Conservation (phyloP, 2,797 vertebrate species). For the Sebastes iracundus region DNA sequence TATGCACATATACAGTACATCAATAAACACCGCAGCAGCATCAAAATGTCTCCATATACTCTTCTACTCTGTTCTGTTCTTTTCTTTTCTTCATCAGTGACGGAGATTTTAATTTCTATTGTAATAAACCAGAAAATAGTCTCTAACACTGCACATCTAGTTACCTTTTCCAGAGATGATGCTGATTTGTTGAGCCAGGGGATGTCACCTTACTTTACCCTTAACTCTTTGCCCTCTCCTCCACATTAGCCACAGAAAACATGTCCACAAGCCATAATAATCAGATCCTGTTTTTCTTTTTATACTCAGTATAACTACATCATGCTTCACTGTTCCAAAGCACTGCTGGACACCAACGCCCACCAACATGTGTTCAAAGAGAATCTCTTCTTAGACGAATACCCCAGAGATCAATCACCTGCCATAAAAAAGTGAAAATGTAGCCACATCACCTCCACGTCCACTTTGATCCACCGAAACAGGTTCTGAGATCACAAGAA, state of each 20-base stretch:
- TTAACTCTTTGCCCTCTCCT: background rate
- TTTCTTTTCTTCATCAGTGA: too few species aligned
- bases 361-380: conserved; percentile 48
- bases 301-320: conserved; percentile 29
- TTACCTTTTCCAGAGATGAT: background rate
- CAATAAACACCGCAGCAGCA: too few species aligned
- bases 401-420: conserved; percentile 39
- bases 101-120: too few species aligned
- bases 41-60: too few species aligned
- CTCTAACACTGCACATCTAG: background rate
- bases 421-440: conserved; percentile 10
- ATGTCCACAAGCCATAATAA: background rate
- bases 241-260: conserved; percentile 3
- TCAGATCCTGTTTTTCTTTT: conserved; percentile 20
- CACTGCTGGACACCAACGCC: conserved; percentile 37
- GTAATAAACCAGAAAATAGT: background rate
- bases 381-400: conserved; percentile 7
- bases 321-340: conserved; percentile 36
- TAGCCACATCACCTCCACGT: conserved; percentile 2
- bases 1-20: too few species aligned
- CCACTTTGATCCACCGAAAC: conserved; percentile 52
- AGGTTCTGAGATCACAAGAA: conserved; percentile 47
- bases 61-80: too few species aligned
- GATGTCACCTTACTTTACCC: background rate
- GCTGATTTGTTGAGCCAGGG: background rate